phyloP scores from a whole-genome alignment of 2,113 vertebrate genomes.

The Scolopax mira region DNA sequence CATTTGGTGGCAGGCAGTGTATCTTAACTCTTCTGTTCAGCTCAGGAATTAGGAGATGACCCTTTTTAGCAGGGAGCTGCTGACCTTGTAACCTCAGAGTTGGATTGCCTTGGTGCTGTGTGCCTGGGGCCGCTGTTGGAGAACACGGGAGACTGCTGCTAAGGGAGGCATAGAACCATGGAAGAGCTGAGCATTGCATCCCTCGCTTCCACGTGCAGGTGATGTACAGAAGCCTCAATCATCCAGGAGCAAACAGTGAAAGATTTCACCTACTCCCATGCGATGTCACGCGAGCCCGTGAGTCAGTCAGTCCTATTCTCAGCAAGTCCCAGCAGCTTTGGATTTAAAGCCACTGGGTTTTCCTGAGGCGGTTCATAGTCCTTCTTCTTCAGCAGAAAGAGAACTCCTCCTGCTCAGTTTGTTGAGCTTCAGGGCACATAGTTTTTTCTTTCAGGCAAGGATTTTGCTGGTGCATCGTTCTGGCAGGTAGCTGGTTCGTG shows the following conservation, averaged over 20 bases:
- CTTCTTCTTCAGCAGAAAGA: not conserved
- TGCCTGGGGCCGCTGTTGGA: not conserved
- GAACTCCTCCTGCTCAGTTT: not conserved
- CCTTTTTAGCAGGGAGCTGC: not conserved
- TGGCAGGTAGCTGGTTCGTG: not conserved
- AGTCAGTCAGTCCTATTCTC: not conserved
- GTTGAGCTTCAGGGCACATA: not conserved
- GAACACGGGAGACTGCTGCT: accelerated
- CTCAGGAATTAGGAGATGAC: not conserved
- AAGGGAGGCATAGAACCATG: accelerated
- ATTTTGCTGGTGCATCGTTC: not conserved
- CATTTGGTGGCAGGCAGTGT: not conserved
- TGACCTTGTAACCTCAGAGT: not conserved
- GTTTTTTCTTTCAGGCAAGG: not conserved
- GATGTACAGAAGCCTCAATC: not conserved
- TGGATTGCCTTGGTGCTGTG: not conserved
- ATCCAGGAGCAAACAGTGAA: not conserved
- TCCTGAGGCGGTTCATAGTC: not conserved
- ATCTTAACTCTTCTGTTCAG: not conserved
- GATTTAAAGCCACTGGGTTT: not conserved
- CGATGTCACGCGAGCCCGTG: accelerated
- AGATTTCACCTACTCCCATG: not conserved
- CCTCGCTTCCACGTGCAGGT: accelerated
- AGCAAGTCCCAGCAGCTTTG: not conserved
- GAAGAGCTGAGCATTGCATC: not conserved